Evolutionary conservation across 2,797 vertebrate genomes (phyloP).

Genomic region (Anableps anableps): DNA sequence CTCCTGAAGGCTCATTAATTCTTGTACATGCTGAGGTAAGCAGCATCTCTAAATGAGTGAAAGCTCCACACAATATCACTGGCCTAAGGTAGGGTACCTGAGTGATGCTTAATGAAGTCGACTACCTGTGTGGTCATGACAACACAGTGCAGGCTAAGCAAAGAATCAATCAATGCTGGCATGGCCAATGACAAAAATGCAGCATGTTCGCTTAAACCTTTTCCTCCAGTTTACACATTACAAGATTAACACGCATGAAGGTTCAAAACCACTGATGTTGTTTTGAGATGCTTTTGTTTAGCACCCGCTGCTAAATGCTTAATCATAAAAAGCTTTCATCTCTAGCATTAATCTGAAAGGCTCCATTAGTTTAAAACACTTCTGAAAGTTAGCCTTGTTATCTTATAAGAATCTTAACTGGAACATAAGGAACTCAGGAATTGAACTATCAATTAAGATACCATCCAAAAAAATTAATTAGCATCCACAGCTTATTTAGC

Average conservation of each 20-base stretch:
- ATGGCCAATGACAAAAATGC: neutral
- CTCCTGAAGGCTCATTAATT: constrained; percentile 59
- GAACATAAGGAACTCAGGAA: constrained; percentile 27
- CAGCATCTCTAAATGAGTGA: constrained; percentile 40
- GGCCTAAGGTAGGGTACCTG: constrained; percentile 2
- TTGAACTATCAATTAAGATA: constrained; percentile 49
- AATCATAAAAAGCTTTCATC: constrained; percentile 22
- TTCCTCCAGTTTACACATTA: neutral
- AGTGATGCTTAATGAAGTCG: constrained; percentile 44
- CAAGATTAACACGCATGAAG: neutral
- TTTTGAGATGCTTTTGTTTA: constrained; percentile 20
- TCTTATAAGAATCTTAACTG: constrained; percentile 45
- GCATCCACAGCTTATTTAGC: constrained; percentile 23
- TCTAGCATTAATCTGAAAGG: constrained; percentile 37
- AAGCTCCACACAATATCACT: constrained; percentile 25
- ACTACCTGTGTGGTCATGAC: constrained; percentile 37
- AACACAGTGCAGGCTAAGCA: neutral
- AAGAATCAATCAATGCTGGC: neutral
- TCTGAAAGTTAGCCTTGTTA: constrained; percentile 38
- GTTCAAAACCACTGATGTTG: neutral
- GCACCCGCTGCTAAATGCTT: constrained; percentile 4
- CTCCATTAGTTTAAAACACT: constrained; percentile 31
- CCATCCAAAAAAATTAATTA: constrained; percentile 35
- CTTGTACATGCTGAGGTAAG: constrained; percentile 46
- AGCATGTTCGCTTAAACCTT: neutral